Evolutionary conservation across 1,140 invertebrate genomes (phyloP), one percentile per base, ranked within the genome.

Genomic region (Tetragnatha versicolor): DNA sequence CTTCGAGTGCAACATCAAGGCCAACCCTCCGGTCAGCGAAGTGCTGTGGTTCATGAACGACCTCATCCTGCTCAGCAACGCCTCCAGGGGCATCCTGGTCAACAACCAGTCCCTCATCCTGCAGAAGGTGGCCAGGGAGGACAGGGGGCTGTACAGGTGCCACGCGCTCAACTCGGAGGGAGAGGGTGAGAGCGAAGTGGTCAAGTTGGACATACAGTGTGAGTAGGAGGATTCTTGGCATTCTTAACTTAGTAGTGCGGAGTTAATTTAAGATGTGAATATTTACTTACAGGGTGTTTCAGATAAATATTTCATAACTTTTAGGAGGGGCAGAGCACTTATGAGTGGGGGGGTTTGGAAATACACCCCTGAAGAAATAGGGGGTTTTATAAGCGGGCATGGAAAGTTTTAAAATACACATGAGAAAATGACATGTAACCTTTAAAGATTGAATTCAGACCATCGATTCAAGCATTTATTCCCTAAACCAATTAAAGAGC

Each of bases 81-180:
- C 47, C 33, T 89, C 90, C 2, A 89, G 89, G 17, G 92, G 93
- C 17, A 88, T 94, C 14, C 92, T 94, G 60, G 87, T 94, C 75
- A 94, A 91, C 84, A 93, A 93, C 84, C 91, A 92, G 82, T 94
- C 84, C 10, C 78, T 86, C 10, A 85, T 85, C 1, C 82, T 86
- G 17, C 85, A 86, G 79, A 80, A 82, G n/a, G 84, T 86, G 1
- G 68, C 72, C 27, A 66, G 83, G 27, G 82, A 82, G 27, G 79
- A 84, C 35, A 79, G 83, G 5, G 85, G 85, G 5, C 49, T 79
- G 10, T 97, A 96, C 86, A 93, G 93, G 1, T 97, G 95, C 84
- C 91, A 94, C 2, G 95, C 94, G 0, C 92, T 91, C 85, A 97
- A 96, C 85, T 90, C 91, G 0, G 94, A 96, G 86, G 95, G 95